Base-by-base conservation (phyloP, 2,888 invertebrate species). In the Hypsopygia costalis region DNA sequence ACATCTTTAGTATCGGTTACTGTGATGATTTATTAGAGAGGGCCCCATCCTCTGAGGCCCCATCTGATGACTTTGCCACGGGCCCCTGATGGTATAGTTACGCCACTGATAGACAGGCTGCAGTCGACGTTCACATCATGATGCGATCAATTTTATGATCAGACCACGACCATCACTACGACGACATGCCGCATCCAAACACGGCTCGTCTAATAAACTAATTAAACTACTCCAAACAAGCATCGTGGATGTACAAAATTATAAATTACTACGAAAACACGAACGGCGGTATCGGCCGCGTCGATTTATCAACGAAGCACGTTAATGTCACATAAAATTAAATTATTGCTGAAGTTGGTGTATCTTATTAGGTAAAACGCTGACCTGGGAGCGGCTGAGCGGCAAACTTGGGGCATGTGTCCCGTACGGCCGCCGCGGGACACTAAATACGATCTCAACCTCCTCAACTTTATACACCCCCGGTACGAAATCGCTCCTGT, bases 321-420 rank as follows among this genome's bases (percentile, higher is more conserved):
- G 62, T 65, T 59, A 62, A 43, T 59, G 75, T 69, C 70, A 68
- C 73, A 70, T 74, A 69, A 76, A 76, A 67, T 71, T 65, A 72
- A 77, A 60, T 74, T 68, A 76, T 69, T 34, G 62, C 56, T 35
- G 29, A 69, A 69, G 63, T 75, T 70, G 55, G 55, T 58, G 50
- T 55, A 47, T 55, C 57, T 57, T 62, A 56, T 62, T 60, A 62
- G 47, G 49, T 46, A 51, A 55, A 55, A 53, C 49, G 55, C 52
- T 58, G 58, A 55, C 58, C 57, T 45, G 52, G 50, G 47, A 47
- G 11, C 31, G 11, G 10, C 25, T n/a, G 31, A 21, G 22, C 21
- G 30, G 30, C 6, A 34, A 9, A 34, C 22, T 22, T 22, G 8
- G 25, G 25, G 6, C 6, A 25, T 7, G 25, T 2, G 25, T 25